These are phyloP conservation scores for Pinna nobilis DNA, from an alignment of 1,140 invertebrate genomes.

Conservation along the genomic window DNA sequence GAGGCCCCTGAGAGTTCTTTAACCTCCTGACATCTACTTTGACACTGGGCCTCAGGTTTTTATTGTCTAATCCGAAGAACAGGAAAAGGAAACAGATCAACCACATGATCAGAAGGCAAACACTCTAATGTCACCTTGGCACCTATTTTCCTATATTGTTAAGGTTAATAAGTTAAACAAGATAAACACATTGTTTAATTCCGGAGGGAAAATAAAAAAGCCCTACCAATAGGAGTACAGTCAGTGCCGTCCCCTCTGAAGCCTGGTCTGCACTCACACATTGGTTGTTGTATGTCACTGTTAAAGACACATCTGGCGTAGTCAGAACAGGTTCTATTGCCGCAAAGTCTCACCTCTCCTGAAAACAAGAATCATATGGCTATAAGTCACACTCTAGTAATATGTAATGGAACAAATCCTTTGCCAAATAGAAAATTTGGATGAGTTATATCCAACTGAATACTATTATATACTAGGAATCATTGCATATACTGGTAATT, in stretches of 20 bases:
- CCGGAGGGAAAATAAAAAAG: neutral
- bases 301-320: conserved; percentile 75
- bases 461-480: no score
- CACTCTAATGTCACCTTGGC: neutral
- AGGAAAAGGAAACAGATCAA: neutral
- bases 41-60: no score
- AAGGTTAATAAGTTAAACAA: no score
- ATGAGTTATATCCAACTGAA: no score
- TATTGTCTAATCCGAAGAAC: no score
- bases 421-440: no score
- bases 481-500: no score
- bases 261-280: conserved; percentile 66
- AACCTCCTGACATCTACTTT: no score
- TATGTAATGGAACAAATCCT: neutral
- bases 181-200: no score
- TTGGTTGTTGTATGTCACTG: conserved; percentile 50
- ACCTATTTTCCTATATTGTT: neutral
- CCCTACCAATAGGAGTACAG: conserved; percentile 60
- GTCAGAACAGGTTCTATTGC: conserved; percentile 77
- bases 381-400: neutral
- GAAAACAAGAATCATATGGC: neutral
- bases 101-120: no score
- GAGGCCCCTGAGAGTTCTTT: neutral
- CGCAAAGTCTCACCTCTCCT: conserved; percentile 67
- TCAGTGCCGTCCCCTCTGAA: conserved; percentile 53